A percentile compares a stretch with the other conserved stretches of the same genome.
These are phyloP conservation scores for Ganaspis sp. DNA, from an alignment of 1,140 invertebrate genomes.

Conservation along the genomic window DNA sequence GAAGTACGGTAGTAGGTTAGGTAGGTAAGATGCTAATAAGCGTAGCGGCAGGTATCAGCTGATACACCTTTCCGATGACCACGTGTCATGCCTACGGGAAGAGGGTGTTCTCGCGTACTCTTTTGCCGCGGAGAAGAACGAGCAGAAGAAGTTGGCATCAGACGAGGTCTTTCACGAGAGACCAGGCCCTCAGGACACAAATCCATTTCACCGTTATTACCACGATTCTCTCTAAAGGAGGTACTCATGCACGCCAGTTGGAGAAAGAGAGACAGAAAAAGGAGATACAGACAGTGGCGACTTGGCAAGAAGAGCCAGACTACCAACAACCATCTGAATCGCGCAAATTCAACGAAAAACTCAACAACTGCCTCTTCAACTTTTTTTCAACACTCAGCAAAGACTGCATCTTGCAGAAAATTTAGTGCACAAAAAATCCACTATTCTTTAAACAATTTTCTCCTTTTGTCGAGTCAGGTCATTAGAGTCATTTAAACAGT, in stretches of 20 bases:
- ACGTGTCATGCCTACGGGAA: constrained; percentile 56
- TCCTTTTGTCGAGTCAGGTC: not conserved
- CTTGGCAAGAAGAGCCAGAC: not conserved
- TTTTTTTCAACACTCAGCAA: not conserved
- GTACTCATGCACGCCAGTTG: not conserved
- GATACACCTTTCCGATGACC: constrained; percentile 49
- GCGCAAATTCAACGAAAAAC: constrained; percentile 14
- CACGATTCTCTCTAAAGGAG: constrained; percentile 15
- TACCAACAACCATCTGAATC: not conserved
- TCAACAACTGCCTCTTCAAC: not conserved
- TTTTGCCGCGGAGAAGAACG: constrained; percentile 22
- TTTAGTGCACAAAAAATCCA: no score
- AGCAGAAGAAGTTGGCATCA: constrained; percentile 41
- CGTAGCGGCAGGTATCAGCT: constrained; percentile 46
- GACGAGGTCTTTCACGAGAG: constrained; percentile 43
- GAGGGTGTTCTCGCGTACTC: constrained; percentile 52
- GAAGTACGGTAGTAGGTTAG: constrained; percentile 3
- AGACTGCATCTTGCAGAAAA: no score
- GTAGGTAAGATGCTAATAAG: constrained; percentile 40
- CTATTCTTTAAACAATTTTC: no score
- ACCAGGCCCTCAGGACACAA: constrained; percentile 57
- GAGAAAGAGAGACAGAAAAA: constrained; percentile 39
- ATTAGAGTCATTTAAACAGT: not conserved
- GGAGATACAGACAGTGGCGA: constrained; percentile 29
- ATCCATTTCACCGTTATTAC: constrained; percentile 67